These are phyloP conservation scores for Nasonovia ribisnigri DNA, from an alignment of 2,888 invertebrate species.

Conservation along the genomic window DNA sequence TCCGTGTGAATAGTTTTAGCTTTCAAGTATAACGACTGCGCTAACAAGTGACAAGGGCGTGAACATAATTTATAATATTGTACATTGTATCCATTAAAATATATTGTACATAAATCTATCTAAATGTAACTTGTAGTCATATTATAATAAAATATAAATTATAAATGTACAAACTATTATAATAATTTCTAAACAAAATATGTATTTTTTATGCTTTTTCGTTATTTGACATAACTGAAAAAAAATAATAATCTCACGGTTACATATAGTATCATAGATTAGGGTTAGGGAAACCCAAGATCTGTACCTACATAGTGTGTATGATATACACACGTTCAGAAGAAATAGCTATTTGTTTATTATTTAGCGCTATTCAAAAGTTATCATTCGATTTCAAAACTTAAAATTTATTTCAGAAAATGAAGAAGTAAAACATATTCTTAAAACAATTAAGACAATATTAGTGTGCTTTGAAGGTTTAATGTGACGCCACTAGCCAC, in stretches of 20 bases:
- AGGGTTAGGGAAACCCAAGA: no score
- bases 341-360: background rate
- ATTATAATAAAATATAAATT: background rate
- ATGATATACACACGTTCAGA: background rate
- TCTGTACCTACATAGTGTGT: no score
- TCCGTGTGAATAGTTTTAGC: background rate
- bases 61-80: background rate
- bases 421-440: background rate
- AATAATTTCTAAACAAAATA: background rate
- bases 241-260: background rate
- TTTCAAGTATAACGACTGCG: background rate
- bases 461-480: background rate
- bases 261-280: background rate
- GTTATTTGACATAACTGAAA: background rate
- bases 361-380: background rate
- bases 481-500: background rate
- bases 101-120: background rate
- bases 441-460: background rate
- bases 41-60: background rate
- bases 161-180: background rate
- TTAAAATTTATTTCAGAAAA: background rate
- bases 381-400: background rate
- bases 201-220: background rate
- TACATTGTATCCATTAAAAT: background rate
- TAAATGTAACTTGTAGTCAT: background rate